Evolutionary conservation across 2,113 vertebrate species (phyloP), one percentile per base, ranked within the genome.

Genomic region (Tetraodon nigroviridis): DNA sequence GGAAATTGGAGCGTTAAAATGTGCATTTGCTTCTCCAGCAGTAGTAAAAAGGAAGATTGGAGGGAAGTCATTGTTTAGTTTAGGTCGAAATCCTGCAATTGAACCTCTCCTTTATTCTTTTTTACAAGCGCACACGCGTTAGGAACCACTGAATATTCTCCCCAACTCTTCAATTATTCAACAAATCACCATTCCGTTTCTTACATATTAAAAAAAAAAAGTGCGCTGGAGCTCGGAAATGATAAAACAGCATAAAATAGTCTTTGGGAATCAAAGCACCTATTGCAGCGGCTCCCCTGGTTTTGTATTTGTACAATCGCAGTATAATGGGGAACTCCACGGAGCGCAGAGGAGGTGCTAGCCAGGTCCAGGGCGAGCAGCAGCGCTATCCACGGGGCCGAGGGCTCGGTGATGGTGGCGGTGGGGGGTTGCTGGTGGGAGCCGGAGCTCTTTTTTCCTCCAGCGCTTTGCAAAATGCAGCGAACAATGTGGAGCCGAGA

Each of bases 221-320:
- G 58, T 24, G 79, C 57, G 77, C 80, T 83, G 83, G 80, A 83
- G 83, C 86, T 81, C 78, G 69, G 70, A 75, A 81, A 83, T 78
- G 88, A 91, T 90, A 86, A 89, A 91, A 90, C 80, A 85, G 89
- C 86, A 90, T 88, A 85, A 87, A 85, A 79, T 81, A 88, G 82
- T 76, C 61, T 86, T 88, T 88, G 84, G 65, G 85, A 87, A 87
- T 90, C 86, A 87, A 87, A 88, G 81, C 84, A 81, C 78, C 82
- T 88, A 85, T 88, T 89, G 87, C 87, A 79, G 77, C 19, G 71
- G 79, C 66, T 80, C 73, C 80, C 79, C 84, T 71, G 79, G 75
- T 81, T 86, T 81, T 83, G 82, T 83, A 62, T 84, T 84, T 80
- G 76, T 75, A 84, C 79, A 83, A 80, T 78, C 71, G 82, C 76